Evolutionary conservation across 2,888 invertebrate species (phyloP), one percentile per base, ranked within the genome.

Genomic region (Eupithecia subfuscata): DNA sequence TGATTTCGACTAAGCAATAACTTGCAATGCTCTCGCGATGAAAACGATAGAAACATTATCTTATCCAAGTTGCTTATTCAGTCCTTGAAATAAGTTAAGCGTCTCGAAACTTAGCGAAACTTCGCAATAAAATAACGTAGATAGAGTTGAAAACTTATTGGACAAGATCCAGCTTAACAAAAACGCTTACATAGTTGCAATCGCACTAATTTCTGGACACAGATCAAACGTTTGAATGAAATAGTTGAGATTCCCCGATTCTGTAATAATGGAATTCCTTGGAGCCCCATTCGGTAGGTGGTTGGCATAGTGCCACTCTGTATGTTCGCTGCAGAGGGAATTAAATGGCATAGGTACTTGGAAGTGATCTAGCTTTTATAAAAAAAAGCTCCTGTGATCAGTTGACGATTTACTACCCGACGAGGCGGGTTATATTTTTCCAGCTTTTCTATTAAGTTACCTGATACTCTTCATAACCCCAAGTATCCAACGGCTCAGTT

Each of bases 201-300:
- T 52, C 69, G 34, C 69, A 43, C 68, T 68, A 68, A 69, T 77
- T 79, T 73, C 70, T 63, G 64, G 67, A 73, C 75, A 78, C 81
- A 82, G 79, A 82, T 83, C 82, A 82, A 82, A 79, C 76, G 78
- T 76, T 75, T 75, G 70, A 87, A 84, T 84, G 84, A 86, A 89
- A 91, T 90, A 90, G 89, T 91, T 89, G n/a, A 71, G 30, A 69
- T 69, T 60, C 56, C 60, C 67, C 69, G 67, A 65, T 70, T 71
- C 69, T 56, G 89, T 86, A 87, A 89, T 92, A 91, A 92, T 92
- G 88, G 90, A 92, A 92, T 93, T 92, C 91, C 69, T 69, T 25
- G 60, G 64, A 40, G 68, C 45, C 69, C 71, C 71, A 74, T 77
- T 70, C 67, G 45, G 69, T 75, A 56, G 74, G 43, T 18, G 69